Base-by-base conservation (phyloP, 1,140 invertebrate genomes). In the Drosophila asahinai region DNA sequence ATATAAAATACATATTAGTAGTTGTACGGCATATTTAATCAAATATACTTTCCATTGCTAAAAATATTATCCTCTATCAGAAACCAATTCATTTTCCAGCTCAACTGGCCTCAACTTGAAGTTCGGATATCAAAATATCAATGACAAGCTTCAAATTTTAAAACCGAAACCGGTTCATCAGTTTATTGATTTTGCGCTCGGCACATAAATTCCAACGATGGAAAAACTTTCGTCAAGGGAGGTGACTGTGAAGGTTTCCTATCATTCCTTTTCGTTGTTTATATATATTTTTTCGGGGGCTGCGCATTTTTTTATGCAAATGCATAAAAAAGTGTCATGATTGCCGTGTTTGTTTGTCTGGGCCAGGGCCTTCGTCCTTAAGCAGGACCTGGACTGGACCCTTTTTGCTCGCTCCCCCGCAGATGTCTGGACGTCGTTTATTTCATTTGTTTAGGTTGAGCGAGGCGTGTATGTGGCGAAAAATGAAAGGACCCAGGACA, bases 281-380 rank as follows among this genome's bases (percentile, higher is more conserved):
- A 19, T 42, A 2, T 25, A 1, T 55, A 33, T 25, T 8, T 48
- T 70, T 58, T 74, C 72, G 72, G 38, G 62, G 63, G 40, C 71
- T 52, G 70, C 38, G 22, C n/a, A 65, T 72, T 80, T 84, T 55
- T 77, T 80, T 87, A 87, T 87, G 84, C 84, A 87, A 87, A 87
- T 89, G 86, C 81, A 79, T 83, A 84, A 90, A 89, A 55, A 89
- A 89, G 81, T 89, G 84, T 89, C 83, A 87, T 87, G 83, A 87
- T 87, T 87, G 84, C 80, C 80, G 84, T 87, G 77, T 87, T 87
- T 87, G 83, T 87, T 89, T 89, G 77, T 67, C 72, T 65, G 67
- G 27, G 36, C 59, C 65, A 33, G 62, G 64, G 77, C 30, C 71
- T 60, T 73, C 45, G 47, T 64, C 62, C 75, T 71, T 36, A 60